Percentiles rank a stretch among this genome's conserved stretches.
phyloP scores from a whole-genome alignment of 1,140 invertebrate genomes.

The Drosophila ficusphila region DNA sequence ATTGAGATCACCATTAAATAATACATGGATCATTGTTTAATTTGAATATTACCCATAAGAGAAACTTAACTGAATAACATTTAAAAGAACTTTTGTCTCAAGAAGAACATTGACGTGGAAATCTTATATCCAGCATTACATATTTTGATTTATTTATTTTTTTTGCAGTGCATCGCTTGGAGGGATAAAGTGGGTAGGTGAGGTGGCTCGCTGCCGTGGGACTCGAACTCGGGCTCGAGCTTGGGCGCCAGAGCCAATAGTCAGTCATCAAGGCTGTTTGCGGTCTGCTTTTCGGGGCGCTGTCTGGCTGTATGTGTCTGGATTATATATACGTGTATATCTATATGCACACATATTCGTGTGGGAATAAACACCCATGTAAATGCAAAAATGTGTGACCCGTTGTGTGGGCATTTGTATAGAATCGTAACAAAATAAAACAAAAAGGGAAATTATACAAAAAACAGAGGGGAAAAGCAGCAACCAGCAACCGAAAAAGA shows the following conservation, averaged over 20 bases:
- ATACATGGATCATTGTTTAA: too few relatives aligned
- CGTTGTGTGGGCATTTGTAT: constrained; percentile 22
- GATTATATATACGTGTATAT: neutral
- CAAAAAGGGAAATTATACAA: too few relatives aligned
- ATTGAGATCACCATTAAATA: too few relatives aligned
- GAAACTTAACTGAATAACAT: too few relatives aligned
- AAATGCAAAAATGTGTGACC: constrained; percentile 23
- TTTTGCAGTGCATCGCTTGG: constrained; percentile 6
- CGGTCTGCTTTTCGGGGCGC: constrained; percentile 53
- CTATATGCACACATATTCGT: constrained; percentile 8
- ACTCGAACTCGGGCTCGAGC: constrained; percentile 32
- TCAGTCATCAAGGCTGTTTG: constrained; percentile 62
- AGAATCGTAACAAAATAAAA: constrained; percentile 6
- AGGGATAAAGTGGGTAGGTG: constrained; percentile 16
- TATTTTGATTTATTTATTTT: neutral
- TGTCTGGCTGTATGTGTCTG: constrained; percentile 33
- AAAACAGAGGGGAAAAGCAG: constrained; percentile 4
- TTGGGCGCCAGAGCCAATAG: constrained; percentile 47
- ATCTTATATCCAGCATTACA: too few relatives aligned
- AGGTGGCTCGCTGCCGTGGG: constrained; percentile 28
- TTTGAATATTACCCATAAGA: too few relatives aligned
- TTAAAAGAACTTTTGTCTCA: too few relatives aligned
- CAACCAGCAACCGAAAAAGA: constrained; percentile 25
- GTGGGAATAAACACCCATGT: constrained; percentile 42
- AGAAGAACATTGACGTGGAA: too few relatives aligned